Evolutionary conservation across 2,888 invertebrate species (phyloP), one percentile per base, ranked within the genome.

Genomic region (Diarsia mendica): DNA sequence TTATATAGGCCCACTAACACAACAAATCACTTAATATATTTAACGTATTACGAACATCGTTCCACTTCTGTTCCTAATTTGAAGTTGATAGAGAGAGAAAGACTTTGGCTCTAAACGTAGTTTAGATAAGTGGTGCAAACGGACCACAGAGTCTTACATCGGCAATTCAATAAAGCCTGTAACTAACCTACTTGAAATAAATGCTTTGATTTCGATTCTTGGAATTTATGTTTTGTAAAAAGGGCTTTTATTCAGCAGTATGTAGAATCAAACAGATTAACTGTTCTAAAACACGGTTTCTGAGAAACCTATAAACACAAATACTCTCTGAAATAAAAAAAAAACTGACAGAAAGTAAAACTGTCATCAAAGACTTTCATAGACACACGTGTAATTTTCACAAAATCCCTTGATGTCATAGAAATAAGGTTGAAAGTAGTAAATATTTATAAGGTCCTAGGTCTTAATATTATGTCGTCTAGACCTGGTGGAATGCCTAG

Each of bases 401-500:
- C n/a, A 33, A 73, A 73, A 72, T n/a, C 46, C 2, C 46, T 72
- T 67, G 10, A 60, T 33, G 15, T 58, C 64, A 64, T 70, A 55
- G 61, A 65, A 63, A 66, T 44, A 58, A 48, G 18, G 18, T 39
- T 23, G 18, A 0, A 53, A 28, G 64, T 20, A 67, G 39, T 84
- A 67, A 77, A 81, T 84, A 79, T 84, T 88, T 82, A 86, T 73
- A 67, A 69, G 61, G 60, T 49, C 61, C 71, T 79, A 75, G 55
- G 74, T 75, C 75, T 75, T 65, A 76, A 58, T 75, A 70, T 88
- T 67, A 86, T 72, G 58, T 67, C 69, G 86, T 86, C 86, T 86
- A 86, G 86, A 86, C 86, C 69, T 39, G 18, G 13, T 6, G 74
- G 71, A 76, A 84, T 86, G 79, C 72, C 75, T 79, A 79, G 49